A percentile compares a stretch with the other conserved stretches of the same genome.
These are phyloP conservation scores for Clupea harengus DNA, from an alignment of 2,113 vertebrate genomes.

Conservation along the genomic window DNA sequence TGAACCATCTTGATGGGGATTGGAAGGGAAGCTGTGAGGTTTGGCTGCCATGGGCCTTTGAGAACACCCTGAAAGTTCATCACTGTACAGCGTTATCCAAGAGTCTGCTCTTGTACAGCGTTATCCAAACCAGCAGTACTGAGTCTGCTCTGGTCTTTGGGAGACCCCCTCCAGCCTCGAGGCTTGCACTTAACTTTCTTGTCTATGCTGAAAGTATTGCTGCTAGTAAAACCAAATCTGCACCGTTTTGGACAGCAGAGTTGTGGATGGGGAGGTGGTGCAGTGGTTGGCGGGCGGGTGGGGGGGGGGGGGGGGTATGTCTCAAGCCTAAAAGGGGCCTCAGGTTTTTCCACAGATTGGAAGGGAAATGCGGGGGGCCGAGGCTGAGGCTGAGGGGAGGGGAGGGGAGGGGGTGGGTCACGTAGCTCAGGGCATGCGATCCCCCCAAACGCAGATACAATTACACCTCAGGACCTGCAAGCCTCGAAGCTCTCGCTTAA, in stretches of 20 bases:
- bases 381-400: not conserved
- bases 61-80: not conserved
- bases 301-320: not conserved
- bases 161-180: no score
- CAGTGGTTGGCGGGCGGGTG: not conserved
- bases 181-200: no score
- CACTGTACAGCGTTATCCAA: not conserved
- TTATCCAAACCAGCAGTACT: not conserved
- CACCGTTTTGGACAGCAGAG: not conserved
- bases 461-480: conserved; percentile 19
- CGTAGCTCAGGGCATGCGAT: conserved; percentile 15
- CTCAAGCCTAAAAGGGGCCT: not conserved
- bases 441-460: conserved; percentile 4
- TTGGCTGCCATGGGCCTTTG: not conserved
- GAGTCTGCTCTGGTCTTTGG: not conserved
- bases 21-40: not conserved
- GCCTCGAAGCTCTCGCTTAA: conserved; percentile 18
- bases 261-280: not conserved
- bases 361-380: not conserved
- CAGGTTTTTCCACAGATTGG: not conserved
- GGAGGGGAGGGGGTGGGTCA: not conserved
- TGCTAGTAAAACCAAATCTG: not conserved
- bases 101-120: not conserved
- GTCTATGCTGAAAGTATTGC: not conserved
- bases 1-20: not conserved